Conservation (phyloP, 2,113 vertebrate genomes). For the Ranitomeya imitator region DNA sequence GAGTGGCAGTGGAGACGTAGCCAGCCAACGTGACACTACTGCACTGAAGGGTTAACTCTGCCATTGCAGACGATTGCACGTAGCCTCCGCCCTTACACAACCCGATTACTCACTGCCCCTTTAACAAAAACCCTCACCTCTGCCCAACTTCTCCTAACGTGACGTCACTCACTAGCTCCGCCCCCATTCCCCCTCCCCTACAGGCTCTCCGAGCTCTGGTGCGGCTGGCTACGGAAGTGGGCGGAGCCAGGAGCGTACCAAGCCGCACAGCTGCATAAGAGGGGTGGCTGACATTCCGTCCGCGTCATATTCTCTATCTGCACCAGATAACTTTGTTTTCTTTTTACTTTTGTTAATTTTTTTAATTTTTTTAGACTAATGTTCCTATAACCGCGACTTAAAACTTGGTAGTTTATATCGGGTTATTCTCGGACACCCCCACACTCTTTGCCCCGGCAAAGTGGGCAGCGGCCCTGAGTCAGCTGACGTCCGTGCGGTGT, state of each 20-base stretch:
- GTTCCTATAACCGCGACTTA: background rate
- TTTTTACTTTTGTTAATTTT: background rate
- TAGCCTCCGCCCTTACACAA: background rate
- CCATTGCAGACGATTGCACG: background rate
- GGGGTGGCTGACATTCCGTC: background rate
- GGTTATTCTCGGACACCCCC: background rate
- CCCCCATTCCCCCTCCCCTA: constrained; percentile 14
- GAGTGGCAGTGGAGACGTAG: no score
- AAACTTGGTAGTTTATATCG: no score
- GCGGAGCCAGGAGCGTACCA: constrained; percentile 13
- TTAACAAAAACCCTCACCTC: constrained; percentile 6
- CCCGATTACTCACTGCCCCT: background rate
- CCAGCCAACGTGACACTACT: no score
- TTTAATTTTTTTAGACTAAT: background rate
- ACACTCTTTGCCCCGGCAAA: background rate
- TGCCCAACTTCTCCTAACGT: background rate
- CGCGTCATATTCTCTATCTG: background rate
- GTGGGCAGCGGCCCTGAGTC: background rate
- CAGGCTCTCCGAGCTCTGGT: background rate
- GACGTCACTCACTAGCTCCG: background rate
- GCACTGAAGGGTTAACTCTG: no score
- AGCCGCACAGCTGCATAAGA: background rate
- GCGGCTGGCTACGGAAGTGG: background rate
- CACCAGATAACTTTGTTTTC: background rate
- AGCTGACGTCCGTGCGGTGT: constrained; percentile 20